Evolutionary conservation across 2,888 invertebrate species (phyloP).

Genomic region (Pyrgus malvae): DNA sequence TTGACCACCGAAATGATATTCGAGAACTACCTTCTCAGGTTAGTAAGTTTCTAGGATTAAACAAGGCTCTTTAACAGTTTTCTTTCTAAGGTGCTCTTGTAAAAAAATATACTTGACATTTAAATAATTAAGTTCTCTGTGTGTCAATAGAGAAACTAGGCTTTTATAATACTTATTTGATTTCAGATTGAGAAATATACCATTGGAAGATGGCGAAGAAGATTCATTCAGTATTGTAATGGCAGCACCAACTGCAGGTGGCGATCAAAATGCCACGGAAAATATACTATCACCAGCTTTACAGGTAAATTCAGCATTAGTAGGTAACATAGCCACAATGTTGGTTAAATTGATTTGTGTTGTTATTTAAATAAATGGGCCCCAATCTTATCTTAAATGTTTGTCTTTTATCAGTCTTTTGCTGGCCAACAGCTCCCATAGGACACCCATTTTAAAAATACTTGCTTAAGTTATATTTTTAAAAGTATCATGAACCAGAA

Average conservation of each 20-base stretch:
- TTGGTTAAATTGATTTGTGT: not conserved
- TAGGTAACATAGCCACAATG: not conserved
- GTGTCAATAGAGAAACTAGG: too few relatives aligned
- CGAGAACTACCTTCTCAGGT: conserved; percentile 93
- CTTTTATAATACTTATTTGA: not conserved
- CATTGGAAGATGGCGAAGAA: conserved; percentile 94
- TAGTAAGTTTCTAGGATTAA: conserved; percentile 3
- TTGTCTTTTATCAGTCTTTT: too few relatives aligned
- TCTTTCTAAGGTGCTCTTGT: too few relatives aligned
- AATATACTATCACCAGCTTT: conserved; percentile 91
- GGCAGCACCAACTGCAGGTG: conserved; percentile 80
- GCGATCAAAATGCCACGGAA: conserved; percentile 85
- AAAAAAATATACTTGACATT: too few relatives aligned
- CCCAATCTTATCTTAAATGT: too few relatives aligned
- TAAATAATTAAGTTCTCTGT: too few relatives aligned
- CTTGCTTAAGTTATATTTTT: too few relatives aligned
- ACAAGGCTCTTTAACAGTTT: too few relatives aligned
- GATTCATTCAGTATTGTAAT: conserved; percentile 84
- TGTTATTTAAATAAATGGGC: too few relatives aligned
- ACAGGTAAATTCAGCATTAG: conserved; percentile 71
- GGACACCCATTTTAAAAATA: too few relatives aligned
- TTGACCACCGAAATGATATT: conserved; percentile 99
- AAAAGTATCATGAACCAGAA: too few relatives aligned
- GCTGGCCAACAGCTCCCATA: too few relatives aligned
- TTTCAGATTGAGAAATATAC: conserved; percentile 89